Conservation (phyloP, 2,888 invertebrate species). For the Dioctria linearis region DNA sequence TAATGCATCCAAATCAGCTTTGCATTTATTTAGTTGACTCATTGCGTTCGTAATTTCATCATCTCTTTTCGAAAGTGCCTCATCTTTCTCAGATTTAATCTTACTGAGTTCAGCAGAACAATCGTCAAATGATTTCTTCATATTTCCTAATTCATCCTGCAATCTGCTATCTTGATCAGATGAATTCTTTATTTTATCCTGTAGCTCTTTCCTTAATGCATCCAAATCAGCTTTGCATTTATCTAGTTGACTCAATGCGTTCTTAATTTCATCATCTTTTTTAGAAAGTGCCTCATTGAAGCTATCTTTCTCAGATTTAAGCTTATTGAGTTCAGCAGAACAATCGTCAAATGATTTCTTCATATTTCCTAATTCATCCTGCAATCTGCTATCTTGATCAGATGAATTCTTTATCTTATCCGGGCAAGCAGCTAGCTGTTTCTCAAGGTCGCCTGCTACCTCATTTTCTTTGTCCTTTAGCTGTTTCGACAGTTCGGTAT, state of each 20-base stretch:
- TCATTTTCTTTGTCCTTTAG: conserved; percentile 39
- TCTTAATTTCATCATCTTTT: conserved; percentile 20
- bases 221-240: conserved; percentile 36
- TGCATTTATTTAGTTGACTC: conserved; percentile 39
- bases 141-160: conserved; percentile 18
- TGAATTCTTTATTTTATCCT: neutral
- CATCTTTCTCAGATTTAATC: neutral
- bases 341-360: conserved; percentile 11
- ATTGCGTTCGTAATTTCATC: conserved; percentile 8
- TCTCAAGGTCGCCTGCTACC: conserved; percentile 11
- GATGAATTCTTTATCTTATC: neutral
- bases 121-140: conserved; percentile 9
- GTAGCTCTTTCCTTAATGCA: conserved; percentile 19
- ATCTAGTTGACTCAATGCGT: conserved; percentile 24
- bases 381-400: neutral
- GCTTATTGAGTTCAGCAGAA: conserved; percentile 12
- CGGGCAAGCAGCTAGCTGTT: neutral
- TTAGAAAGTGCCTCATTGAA: neutral
- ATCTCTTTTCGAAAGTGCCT: neutral
- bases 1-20: conserved; percentile 20
- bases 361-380: conserved; percentile 22
- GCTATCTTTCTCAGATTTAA: neutral
- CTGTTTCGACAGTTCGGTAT: conserved; percentile 7
- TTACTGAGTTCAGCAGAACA: conserved; percentile 15
- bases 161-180: neutral